Evolutionary conservation across 2,113 vertebrate genomes (phyloP).

Genomic region (Todiramphus saurophagus): DNA sequence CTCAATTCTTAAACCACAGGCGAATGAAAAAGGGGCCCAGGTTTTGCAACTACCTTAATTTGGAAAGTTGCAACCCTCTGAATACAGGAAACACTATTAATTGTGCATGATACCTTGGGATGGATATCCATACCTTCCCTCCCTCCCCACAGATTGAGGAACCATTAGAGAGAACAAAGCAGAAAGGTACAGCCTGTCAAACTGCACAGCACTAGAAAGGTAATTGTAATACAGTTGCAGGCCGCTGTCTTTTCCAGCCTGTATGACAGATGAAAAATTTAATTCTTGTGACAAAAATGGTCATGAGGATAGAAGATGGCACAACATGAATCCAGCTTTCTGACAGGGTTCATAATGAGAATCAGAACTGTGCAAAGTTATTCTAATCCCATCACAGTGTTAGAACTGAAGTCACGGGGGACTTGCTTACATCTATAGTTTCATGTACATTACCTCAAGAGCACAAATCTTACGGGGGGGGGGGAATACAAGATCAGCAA

Average conservation of each 20-base stretch:
- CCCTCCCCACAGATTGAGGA: neutral
- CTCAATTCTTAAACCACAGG: neutral
- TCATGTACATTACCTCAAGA: neutral
- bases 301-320: conserved; percentile 34
- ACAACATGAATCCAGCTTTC: conserved; percentile 31
- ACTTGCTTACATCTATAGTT: neutral
- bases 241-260: conserved; percentile 32
- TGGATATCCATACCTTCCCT: neutral
- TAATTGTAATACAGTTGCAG: neutral
- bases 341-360: conserved; percentile 28
- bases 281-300: conserved; percentile 16
- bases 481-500: neutral
- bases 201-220: conserved; percentile 4
- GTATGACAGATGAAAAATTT: conserved; percentile 51
- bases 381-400: neutral
- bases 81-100: neutral
- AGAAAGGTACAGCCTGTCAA: conserved; percentile 41
- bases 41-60: neutral
- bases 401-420: neutral
- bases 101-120: neutral
- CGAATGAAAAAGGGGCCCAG: neutral
- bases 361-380: neutral
- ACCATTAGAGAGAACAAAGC: conserved; percentile 15
- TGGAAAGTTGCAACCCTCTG: neutral
- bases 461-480: neutral